phyloP scores from a whole-genome alignment of 2,888 invertebrate species.

The Tetranychus truncatus region DNA sequence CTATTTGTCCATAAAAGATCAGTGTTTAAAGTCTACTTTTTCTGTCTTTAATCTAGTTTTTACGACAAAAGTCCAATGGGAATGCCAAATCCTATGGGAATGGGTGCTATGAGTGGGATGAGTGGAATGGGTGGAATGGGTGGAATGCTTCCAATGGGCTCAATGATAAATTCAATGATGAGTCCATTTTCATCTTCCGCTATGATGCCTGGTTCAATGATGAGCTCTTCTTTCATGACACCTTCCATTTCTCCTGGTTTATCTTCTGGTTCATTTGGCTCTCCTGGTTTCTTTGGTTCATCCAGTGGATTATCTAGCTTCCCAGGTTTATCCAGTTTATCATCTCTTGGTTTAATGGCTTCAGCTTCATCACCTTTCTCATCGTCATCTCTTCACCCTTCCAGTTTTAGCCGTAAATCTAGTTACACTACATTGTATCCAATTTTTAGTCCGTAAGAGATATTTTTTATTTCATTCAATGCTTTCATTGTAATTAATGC shows the following conservation, averaged over 20 bases:
- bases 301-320: neutral
- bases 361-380: neutral
- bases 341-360: neutral
- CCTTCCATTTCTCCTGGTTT: neutral
- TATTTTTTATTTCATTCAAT: neutral
- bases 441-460: neutral
- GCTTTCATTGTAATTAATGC: neutral
- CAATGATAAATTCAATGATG: neutral
- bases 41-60: neutral
- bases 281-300: neutral
- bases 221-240: neutral
- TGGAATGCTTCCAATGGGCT: neutral
- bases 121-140: too few species aligned
- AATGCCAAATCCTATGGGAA: neutral
- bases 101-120: too few species aligned
- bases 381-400: neutral
- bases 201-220: neutral
- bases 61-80: neutral
- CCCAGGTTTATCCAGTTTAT: neutral
- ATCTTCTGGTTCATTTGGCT: neutral
- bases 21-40: neutral
- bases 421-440: neutral
- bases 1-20: too few species aligned
- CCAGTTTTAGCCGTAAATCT: neutral
- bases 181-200: neutral